phyloP scores from a whole-genome alignment of 2,797 vertebrate species.

The Cyclura pinguis region DNA sequence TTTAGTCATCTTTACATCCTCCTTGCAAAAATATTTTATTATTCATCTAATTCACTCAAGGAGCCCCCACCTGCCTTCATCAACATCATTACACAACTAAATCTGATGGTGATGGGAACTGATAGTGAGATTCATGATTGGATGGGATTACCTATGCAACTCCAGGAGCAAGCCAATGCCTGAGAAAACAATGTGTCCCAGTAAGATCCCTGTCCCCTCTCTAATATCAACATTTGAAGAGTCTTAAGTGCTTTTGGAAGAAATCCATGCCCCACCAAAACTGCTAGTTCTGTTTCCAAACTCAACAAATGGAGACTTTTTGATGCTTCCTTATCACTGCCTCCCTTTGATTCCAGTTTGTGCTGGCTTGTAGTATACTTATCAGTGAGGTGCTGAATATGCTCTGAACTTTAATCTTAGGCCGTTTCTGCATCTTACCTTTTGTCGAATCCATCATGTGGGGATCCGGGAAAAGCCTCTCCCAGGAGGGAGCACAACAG shows the following conservation, averaged over 20 bases:
- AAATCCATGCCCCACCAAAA: neutral
- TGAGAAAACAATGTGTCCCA: neutral
- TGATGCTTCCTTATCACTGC: too few species aligned
- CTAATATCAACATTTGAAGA: neutral
- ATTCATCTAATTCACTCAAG: neutral
- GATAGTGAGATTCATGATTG: neutral
- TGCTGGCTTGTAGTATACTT: too few species aligned
- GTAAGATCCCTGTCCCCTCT: neutral
- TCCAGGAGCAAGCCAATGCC: neutral
- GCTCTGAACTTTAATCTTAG: too few species aligned
- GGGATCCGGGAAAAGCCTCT: too few species aligned
- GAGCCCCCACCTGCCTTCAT: neutral
- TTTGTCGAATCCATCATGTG: too few species aligned
- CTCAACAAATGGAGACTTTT: neutral
- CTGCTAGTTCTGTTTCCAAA: neutral
- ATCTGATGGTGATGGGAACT: neutral
- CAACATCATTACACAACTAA: neutral
- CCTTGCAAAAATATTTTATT: neutral
- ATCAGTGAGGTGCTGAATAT: too few species aligned
- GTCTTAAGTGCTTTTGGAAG: neutral
- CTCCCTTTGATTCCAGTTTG: neutral
- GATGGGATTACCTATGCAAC: neutral
- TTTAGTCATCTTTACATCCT: neutral
- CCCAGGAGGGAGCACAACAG: too few species aligned
- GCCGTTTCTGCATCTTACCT: too few species aligned